Evolutionary conservation across 2,888 invertebrate genomes (phyloP).

Genomic region (Leistus spinibarbis): DNA sequence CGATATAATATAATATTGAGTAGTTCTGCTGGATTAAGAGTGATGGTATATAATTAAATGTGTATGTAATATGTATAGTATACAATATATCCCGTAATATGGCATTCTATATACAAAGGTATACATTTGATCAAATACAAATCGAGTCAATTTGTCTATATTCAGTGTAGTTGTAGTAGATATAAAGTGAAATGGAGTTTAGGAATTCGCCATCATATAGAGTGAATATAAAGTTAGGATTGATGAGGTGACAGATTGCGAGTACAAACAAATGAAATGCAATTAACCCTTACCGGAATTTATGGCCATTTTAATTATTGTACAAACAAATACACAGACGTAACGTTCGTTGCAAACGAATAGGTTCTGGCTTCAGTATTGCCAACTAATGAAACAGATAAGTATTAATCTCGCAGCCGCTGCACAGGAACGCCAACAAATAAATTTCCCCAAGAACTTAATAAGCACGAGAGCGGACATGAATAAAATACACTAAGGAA

Average conservation of each 20-base stretch:
- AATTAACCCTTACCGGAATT: conserved; percentile 28
- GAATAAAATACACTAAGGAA: conserved; percentile 27
- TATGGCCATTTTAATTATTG: conserved; percentile 35
- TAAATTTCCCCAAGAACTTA: conserved; percentile 30
- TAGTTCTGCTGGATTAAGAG: no score
- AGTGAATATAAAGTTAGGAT: not conserved
- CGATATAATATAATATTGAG: no score
- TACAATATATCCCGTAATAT: no score
- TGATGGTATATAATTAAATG: no score
- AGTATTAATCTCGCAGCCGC: conserved; percentile 19
- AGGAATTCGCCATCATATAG: not conserved
- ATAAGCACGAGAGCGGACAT: conserved; percentile 28
- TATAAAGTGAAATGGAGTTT: not conserved
- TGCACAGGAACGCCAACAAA: conserved; percentile 21
- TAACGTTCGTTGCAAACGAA: not conserved
- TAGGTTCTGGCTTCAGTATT: conserved; percentile 23
- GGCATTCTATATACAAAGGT: no score
- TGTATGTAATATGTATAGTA: no score
- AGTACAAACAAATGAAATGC: conserved; percentile 27
- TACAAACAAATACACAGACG: conserved; percentile 23
- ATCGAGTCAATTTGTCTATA: no score
- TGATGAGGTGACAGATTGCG: not conserved
- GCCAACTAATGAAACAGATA: conserved; percentile 30
- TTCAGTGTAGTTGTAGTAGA: not conserved
- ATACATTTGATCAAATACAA: no score